Percentiles rank a stretch among this genome's conserved stretches.
Evolutionary conservation across 92 coral and sea anemone genomes (phyloP).

Genomic region (Porites divaricata): DNA sequence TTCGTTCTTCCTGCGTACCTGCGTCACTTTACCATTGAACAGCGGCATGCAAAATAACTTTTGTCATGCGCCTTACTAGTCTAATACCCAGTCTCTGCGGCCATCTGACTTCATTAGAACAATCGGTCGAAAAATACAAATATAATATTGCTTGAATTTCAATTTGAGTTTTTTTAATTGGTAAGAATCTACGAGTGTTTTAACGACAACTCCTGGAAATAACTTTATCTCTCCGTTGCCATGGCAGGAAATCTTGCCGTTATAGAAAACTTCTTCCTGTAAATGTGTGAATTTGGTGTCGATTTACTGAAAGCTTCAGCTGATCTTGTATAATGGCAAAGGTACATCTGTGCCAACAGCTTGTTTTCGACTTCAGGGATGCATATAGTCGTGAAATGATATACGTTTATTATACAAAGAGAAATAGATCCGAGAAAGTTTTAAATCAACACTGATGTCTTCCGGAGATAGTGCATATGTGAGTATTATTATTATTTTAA

Average conservation of each 20-base stretch:
- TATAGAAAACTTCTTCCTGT: not conserved
- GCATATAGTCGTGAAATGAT: not conserved
- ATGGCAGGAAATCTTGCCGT: constrained; percentile 23
- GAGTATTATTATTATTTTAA: not conserved
- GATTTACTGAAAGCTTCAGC: not conserved
- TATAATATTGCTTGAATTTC: not conserved
- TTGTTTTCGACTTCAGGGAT: not conserved
- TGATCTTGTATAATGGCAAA: not conserved
- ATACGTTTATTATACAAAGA: not conserved
- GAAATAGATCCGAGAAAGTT: not conserved
- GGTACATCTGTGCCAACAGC: not conserved
- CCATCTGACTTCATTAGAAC: not conserved
- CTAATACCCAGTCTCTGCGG: constrained; percentile 14
- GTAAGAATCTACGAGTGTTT: not conserved
- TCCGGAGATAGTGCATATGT: constrained; percentile 33
- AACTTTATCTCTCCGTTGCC: constrained; percentile 38
- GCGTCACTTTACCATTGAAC: not conserved
- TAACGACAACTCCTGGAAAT: not conserved
- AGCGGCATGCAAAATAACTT: not conserved
- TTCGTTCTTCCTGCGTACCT: not conserved
- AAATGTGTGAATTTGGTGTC: not conserved
- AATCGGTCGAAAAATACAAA: not conserved
- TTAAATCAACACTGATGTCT: constrained; percentile 18
- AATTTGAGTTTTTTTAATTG: constrained; percentile 14
- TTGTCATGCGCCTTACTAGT: not conserved